These are phyloP conservation scores for Exephanes ischioxanthus DNA, from an alignment of 2,888 invertebrate species.

Conservation along the genomic window DNA sequence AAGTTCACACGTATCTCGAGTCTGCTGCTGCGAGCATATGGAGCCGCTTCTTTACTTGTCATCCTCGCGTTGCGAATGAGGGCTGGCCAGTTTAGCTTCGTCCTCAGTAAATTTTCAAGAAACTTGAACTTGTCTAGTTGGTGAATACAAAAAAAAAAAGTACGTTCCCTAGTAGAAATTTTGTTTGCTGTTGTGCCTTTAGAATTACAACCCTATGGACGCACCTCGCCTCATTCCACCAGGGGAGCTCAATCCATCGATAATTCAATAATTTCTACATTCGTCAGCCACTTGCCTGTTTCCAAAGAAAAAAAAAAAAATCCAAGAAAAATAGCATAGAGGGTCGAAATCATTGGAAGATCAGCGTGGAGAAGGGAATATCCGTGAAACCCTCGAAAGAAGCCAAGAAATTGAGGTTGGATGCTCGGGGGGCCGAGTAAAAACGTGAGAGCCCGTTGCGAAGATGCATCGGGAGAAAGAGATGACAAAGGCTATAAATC, in stretches of 20 bases:
- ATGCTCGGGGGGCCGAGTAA: slow-evolving; percentile 33
- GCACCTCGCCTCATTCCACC: not conserved
- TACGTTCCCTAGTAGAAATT: not conserved
- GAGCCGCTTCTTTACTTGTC: not conserved
- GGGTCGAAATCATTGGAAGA: slow-evolving; percentile 19
- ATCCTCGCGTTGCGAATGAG: not conserved
- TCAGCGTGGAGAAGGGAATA: slow-evolving; percentile 36
- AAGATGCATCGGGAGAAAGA: slow-evolving; percentile 64
- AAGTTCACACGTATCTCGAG: slow-evolving; percentile 48
- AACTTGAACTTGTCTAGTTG: not conserved
- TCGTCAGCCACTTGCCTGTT: slow-evolving; percentile 52
- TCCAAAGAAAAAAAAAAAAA: not conserved
- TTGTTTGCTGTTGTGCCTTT: not conserved
- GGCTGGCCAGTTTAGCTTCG: not conserved
- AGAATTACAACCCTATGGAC: not conserved
- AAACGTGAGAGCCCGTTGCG: slow-evolving; percentile 34
- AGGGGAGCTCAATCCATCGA: not conserved
- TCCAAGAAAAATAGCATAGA: not conserved
- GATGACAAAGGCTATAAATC: slow-evolving; percentile 78
- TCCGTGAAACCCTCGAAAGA: slow-evolving; percentile 42
- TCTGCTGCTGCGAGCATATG: slow-evolving; percentile 1
- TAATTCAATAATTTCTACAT: slow-evolving; percentile 34
- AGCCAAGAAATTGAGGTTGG: slow-evolving; percentile 46
- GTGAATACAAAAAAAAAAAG: not conserved
- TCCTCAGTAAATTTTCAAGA: not conserved